A percentile compares a stretch with the other conserved stretches of the same genome.
These are phyloP conservation scores for Oreochromis grahami DNA, from an alignment of 2,797 vertebrate species.

Conservation along the genomic window DNA sequence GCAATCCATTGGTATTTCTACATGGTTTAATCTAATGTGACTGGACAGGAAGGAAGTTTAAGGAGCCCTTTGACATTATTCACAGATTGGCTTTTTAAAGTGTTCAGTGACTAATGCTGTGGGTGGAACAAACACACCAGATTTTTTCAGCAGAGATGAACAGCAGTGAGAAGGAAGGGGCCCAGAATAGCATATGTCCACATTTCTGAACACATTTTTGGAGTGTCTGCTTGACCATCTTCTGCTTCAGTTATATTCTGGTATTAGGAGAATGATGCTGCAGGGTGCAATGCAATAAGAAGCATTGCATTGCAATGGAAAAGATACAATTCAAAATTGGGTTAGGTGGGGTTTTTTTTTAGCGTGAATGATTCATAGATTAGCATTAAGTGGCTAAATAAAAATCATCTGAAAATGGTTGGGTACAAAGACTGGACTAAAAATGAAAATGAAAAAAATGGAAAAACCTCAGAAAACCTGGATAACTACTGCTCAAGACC, in stretches of 20 bases:
- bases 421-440: neutral
- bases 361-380: neutral
- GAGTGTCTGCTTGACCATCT: constrained; percentile 46
- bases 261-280: neutral
- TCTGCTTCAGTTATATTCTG: constrained; percentile 5
- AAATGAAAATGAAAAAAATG: neutral
- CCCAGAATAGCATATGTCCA: constrained; percentile 17
- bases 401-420: neutral
- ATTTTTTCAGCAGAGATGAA: constrained; percentile 9
- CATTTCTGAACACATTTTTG: constrained; percentile 60
- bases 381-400: neutral
- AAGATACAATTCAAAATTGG: neutral
- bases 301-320: neutral
- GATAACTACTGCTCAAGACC: neutral
- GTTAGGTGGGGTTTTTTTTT: neutral
- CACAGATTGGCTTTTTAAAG: constrained; percentile 36
- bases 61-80: constrained; percentile 48
- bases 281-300: neutral
- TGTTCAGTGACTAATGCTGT: constrained; percentile 47
- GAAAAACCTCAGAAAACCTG: neutral
- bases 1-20: constrained; percentile 34
- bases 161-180: neutral
- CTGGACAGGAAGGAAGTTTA: constrained; percentile 41
- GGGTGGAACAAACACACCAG: constrained; percentile 8
- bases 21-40: constrained; percentile 49